phyloP scores from a whole-genome alignment of 2,888 invertebrate genomes.

The Euproctis similis region DNA sequence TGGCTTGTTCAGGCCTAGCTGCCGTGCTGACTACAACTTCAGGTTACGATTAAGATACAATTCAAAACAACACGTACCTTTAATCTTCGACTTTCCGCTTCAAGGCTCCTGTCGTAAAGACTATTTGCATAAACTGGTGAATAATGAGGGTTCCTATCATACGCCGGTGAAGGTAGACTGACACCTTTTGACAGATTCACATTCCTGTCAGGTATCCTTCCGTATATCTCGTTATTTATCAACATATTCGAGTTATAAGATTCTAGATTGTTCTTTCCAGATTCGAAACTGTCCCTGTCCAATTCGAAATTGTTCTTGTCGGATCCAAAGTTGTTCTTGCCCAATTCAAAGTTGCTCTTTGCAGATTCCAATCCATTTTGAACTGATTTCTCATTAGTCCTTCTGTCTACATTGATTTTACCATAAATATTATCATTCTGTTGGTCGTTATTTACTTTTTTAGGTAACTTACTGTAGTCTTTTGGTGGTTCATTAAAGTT shows the following conservation, averaged over 20 bases:
- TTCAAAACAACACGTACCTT: conserved; percentile 57
- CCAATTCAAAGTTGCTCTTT: conserved; percentile 17
- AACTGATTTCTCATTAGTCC: conserved; percentile 16
- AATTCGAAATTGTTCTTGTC: conserved; percentile 5
- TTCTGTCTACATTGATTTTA: conserved; percentile 46
- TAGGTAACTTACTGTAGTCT: conserved; percentile 43
- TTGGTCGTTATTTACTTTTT: conserved; percentile 62
- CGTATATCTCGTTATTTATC: conserved; percentile 18
- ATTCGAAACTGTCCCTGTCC: conserved; percentile 13
- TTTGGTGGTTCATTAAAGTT: conserved; percentile 60
- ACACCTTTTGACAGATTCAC: conserved; percentile 17
- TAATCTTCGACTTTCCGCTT: conserved; percentile 55
- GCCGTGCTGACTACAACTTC: too few relatives aligned
- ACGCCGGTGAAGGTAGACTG: conserved; percentile 34
- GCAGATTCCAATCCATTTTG: conserved; percentile 6
- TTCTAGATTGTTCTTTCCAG: conserved; percentile 23
- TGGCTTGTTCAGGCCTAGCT: too few relatives aligned
- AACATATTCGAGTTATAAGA: conserved; percentile 19
- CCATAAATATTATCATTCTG: conserved; percentile 61
- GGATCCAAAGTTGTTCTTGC: conserved; percentile 15
- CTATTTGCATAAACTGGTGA: conserved; percentile 56
- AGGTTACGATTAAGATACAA: too few relatives aligned
- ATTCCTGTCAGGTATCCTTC: conserved; percentile 18
- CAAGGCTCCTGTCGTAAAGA: conserved; percentile 55
- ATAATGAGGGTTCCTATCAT: conserved; percentile 58